Evolutionary conservation across 2,797 vertebrate genomes (phyloP), one percentile per base, ranked within the genome.

Genomic region (Poecilia picta): DNA sequence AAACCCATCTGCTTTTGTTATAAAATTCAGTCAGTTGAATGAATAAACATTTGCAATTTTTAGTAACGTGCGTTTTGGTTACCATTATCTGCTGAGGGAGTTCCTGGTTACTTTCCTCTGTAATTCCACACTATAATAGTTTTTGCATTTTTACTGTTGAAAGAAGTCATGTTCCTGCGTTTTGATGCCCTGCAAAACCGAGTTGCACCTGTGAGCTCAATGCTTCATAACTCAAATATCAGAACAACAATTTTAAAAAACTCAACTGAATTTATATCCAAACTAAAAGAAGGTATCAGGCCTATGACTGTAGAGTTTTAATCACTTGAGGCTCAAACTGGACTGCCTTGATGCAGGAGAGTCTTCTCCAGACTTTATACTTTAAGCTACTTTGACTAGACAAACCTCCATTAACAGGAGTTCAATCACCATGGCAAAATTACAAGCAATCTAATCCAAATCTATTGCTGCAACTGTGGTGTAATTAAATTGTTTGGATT

Each of bases 41-140:
- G 78, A 94, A 89, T 92, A 94, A 92, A 93, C 81, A 91, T 76
- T 55, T 85, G 84, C 88, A 68, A 85, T 91, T 94, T 91, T 77
- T 92, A 62, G 85, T 88, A 81, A 73, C 75, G 46, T 73, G 1
- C 80, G 68, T 68, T 82, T 13, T 36, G 74, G 74, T 78, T 76
- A 3, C 5, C 79, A 66, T n/a, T 1, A 46, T 33, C 33, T 51
- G 46, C 46, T 25, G 23, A 28, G 28, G 36, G 18, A 51, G 47
- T 70, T n/a, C 11, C 23, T 70, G 25, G 20, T 68, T 5, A 36
- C 20, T 41, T 68, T 25, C 28, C 31, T 41, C 33, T 36, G 62
- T 13, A 36, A 66, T 36, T 70, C 1, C 11, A n/a, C 25, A 70
- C 23, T 43, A 0, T n/a, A 45, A 45, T 2, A 45, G 18, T 66